A percentile compares a stretch with the other conserved stretches of the same genome.
These are phyloP conservation scores for Eupeodes luniger DNA, from an alignment of 2,888 invertebrate species.

Conservation along the genomic window DNA sequence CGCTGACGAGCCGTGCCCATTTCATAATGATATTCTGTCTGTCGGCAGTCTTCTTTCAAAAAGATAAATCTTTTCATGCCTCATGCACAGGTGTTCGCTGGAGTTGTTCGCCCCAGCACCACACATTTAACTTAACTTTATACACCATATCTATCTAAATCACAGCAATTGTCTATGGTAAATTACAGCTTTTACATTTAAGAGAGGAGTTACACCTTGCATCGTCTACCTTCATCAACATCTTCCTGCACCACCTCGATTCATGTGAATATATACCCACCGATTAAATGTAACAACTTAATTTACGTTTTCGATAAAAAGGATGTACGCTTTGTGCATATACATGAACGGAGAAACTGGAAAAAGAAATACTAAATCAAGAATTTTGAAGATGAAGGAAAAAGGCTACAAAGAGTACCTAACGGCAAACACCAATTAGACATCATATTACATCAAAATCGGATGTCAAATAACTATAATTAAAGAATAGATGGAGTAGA, in stretches of 20 bases:
- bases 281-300: slow-evolving; percentile 69
- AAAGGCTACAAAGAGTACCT: slow-evolving; percentile 18
- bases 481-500: slow-evolving; percentile 31
- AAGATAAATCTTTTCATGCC: slow-evolving; percentile 60
- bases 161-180: slow-evolving; percentile 49
- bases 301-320: slow-evolving; percentile 55
- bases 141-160: slow-evolving; percentile 41
- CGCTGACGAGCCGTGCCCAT: slow-evolving; percentile 56
- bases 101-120: background rate
- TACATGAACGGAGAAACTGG: background rate
- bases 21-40: slow-evolving; percentile 63
- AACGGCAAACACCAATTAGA: slow-evolving; percentile 54
- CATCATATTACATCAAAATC: slow-evolving; percentile 66
- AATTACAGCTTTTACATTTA: slow-evolving; percentile 63
- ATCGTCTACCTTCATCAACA: slow-evolving; percentile 40
- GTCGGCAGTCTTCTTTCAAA: slow-evolving; percentile 44
- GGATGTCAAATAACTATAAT: slow-evolving; percentile 60
- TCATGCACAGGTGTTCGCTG: slow-evolving; percentile 61
- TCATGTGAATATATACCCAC: background rate
- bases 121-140: slow-evolving; percentile 35
- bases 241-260: slow-evolving; percentile 21
- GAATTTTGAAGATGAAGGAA: background rate
- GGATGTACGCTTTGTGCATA: slow-evolving; percentile 1
- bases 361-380: background rate
- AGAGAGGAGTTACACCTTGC: slow-evolving; percentile 28